These are phyloP conservation scores for Volucella bombylans DNA, from an alignment of 2,888 invertebrate genomes.

Conservation along the genomic window DNA sequence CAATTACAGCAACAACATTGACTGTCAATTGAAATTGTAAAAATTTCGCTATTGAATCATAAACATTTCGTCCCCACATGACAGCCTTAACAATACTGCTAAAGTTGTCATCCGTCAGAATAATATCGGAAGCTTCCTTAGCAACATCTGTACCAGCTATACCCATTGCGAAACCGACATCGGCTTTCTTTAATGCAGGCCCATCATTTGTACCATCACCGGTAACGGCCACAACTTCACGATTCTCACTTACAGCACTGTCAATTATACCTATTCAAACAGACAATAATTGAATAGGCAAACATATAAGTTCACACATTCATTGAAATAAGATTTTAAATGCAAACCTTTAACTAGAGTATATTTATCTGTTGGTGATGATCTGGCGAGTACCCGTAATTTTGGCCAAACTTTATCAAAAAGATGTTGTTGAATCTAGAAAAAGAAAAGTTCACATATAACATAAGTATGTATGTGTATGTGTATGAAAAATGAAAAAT, in stretches of 20 bases:
- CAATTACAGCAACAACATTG: conserved; percentile 98
- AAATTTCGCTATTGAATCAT: conserved; percentile 99
- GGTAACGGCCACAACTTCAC: conserved; percentile 99
- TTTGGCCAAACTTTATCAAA: conserved; percentile 99
- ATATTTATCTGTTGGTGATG: conserved; percentile 99
- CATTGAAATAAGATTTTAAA: neutral
- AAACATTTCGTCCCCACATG: conserved; percentile 99
- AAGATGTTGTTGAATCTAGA: conserved; percentile 93
- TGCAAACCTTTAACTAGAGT: conserved; percentile 93
- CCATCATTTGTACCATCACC: conserved; percentile 99
- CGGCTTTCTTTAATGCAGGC: conserved; percentile 98
- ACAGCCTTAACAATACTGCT: conserved; percentile 99
- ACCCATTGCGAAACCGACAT: conserved; percentile 99
- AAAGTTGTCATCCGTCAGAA: conserved; percentile 99
- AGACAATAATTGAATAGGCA: neutral
- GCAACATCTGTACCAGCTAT: conserved; percentile 99
- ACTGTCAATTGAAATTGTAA: conserved; percentile 99
- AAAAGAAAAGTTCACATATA: neutral
- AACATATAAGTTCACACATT: conserved; percentile 1
- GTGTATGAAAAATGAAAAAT: neutral
- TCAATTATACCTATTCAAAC: conserved; percentile 91
- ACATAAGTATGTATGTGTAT: neutral
- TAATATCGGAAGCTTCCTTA: conserved; percentile 99
- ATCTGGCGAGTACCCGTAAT: conserved; percentile 96
- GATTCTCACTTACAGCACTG: conserved; percentile 92